Evolutionary conservation across 2,888 invertebrate genomes (phyloP), one percentile per base, ranked within the genome.

Genomic region (Lysandra coridon): DNA sequence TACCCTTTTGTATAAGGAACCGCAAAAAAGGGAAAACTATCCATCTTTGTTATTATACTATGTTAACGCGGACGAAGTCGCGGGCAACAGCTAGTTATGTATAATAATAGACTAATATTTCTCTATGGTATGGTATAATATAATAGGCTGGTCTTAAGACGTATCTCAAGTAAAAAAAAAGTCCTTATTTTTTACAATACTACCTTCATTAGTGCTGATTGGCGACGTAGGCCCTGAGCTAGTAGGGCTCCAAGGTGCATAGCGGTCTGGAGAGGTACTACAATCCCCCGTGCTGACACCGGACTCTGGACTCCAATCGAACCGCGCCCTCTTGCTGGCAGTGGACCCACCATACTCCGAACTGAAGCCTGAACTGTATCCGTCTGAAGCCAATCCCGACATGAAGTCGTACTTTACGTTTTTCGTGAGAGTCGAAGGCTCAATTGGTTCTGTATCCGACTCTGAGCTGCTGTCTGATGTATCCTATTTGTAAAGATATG

Each of bases 241-340:
- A 40, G 89, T 90, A 0, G 95, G 95, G 83, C 95, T 96, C 95
- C 95, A 95, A 82, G 95, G 95, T 23, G 93, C 91, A 12, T 89
- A 89, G 89, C 91, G 90, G 79, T 89, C 86, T 1, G 92, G 89
- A 2, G 93, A 93, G 12, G 88, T 84, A 80, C 90, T 89, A 4
- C 89, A 86, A 79, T 92, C 91, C 2, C 92, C 91, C 2, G 90
- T 87, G 82, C 92, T 88, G 14, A 90, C 82, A 0, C 91, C 91
- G 1, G 94, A 94, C 81, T 93, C 92, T 0, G 94, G 93, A 81
- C 95, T 95, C 92, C 92, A 92, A 79, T 94, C 94, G 85, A 88
- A 89, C 75, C 87, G 86, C 4, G 88, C 83, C 57, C 90, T 84
- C 83, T 92, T 91, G 3, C 84, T 85, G 4, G 85, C 83, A 2